A percentile compares a stretch with the other conserved stretches of the same genome.
These are phyloP conservation scores for Cryptus armator DNA, from an alignment of 2,888 invertebrate species.

Conservation along the genomic window DNA sequence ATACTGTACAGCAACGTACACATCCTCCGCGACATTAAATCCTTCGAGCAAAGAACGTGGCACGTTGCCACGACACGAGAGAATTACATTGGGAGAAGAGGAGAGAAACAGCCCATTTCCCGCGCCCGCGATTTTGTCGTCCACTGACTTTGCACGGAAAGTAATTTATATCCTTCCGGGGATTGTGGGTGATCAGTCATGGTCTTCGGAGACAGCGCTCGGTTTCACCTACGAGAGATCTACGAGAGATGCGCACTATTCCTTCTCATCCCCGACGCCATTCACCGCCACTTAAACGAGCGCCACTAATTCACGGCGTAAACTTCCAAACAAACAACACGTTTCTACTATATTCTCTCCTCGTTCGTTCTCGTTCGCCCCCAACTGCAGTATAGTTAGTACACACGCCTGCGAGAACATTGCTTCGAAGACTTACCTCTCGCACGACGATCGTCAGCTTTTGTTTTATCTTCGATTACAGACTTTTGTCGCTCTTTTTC, in stretches of 20 bases:
- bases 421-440: conserved; percentile 55
- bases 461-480: conserved; percentile 52
- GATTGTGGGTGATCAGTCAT: conserved; percentile 56
- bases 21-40: conserved; percentile 33
- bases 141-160: conserved; percentile 39
- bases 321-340: conserved; percentile 65
- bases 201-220: conserved; percentile 37
- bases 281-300: conserved; percentile 21
- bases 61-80: conserved; percentile 50
- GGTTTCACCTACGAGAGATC: conserved; percentile 17
- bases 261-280: conserved; percentile 1
- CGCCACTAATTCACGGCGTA: conserved; percentile 60
- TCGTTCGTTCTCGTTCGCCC: conserved; percentile 37
- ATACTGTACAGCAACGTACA: background rate
- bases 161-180: conserved; percentile 52
- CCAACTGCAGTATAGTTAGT: background rate
- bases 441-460: conserved; percentile 53
- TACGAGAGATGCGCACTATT: conserved; percentile 22
- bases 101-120: background rate
- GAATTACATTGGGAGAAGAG: conserved; percentile 19
- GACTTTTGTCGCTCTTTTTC: conserved; percentile 64
- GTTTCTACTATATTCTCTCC: conserved; percentile 54
- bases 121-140: conserved; percentile 41
- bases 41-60: conserved; percentile 45
- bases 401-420: conserved; percentile 34